Evolutionary conservation across 2,888 invertebrate species (phyloP), one percentile per base, ranked within the genome.

Genomic region (Nymphalis urticae): DNA sequence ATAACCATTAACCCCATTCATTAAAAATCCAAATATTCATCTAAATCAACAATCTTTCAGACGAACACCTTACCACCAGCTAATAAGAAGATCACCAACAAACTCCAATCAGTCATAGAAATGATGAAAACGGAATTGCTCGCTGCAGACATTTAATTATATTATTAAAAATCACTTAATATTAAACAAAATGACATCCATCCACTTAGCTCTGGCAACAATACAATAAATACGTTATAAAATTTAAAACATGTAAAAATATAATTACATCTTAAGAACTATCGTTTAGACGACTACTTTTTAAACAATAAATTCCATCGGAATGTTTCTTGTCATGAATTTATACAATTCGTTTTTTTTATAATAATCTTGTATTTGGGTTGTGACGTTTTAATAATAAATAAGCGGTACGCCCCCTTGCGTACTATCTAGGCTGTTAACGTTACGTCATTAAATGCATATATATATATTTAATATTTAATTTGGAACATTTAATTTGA

Each of bases 61-160:
- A 86, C 82, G 51, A 88, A 88, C 72, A 68, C 78, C 0, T 74
- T 88, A 0, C 90, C 91, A 0, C 76, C 84, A 36, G 80, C 80
- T 8, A 85, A 88, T 72, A 84, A 83, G 69, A 85, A 82, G 68
- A 87, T 89, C 54, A 77, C 75, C n/a, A 63, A 78, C n/a, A 91
- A 89, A 76, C 78, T 86, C n/a, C 84, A 77, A 51, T 74, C 77
- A 1, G 79, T 80, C 69, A 80, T 80, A 0, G 87, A 89, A 70
- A 79, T 81, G 77, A 85, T 86, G 69, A 90, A 88, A 79, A 80
- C 79, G 69, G 81, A 87, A 54, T 80, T 91, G 48, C 76, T 88
- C 72, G 77, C 82, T 74, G 86, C 89, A 78, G 81, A 89, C 77
- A 83, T 89, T 87, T 91, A 90, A 86, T 86, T 89, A 87, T 86